These are phyloP conservation scores for Clivina fossor DNA, from an alignment of 2,888 invertebrate genomes.

Conservation along the genomic window DNA sequence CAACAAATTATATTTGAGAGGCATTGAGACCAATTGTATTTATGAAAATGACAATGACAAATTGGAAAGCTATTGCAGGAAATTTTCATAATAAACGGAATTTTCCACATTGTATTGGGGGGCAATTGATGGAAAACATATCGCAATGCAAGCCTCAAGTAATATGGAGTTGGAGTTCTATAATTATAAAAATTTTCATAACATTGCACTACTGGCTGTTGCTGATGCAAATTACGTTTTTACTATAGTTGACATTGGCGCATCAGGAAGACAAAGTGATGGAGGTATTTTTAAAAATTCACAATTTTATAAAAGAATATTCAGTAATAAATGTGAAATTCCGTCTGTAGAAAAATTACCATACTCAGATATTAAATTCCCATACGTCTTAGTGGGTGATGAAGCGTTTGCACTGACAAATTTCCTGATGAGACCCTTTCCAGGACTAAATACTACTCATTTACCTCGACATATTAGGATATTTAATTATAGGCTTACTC, in stretches of 20 bases:
- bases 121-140: slow-evolving; percentile 13
- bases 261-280: slow-evolving; percentile 10
- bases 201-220: too few relatives aligned
- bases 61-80: slow-evolving; percentile 5
- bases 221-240: too few relatives aligned
- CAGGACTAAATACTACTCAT: slow-evolving; percentile 37
- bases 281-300: slow-evolving; percentile 11
- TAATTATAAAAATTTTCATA: too few relatives aligned
- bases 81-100: slow-evolving; percentile 11
- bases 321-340: not conserved
- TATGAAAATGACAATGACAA: slow-evolving; percentile 16
- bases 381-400: slow-evolving; percentile 40
- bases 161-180: too few relatives aligned
- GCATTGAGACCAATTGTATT: slow-evolving; percentile 8
- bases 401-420: slow-evolving; percentile 40
- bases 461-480: not conserved
- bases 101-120: slow-evolving; percentile 15
- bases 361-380: slow-evolving; percentile 36
- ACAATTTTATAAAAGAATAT: slow-evolving; percentile 1
- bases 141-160: slow-evolving; percentile 21
- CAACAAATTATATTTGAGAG: slow-evolving; percentile 3
- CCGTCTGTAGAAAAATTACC: not conserved
- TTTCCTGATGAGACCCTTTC: slow-evolving; percentile 41
- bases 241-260: slow-evolving; percentile 10
- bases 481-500: slow-evolving; percentile 1